These are phyloP conservation scores for Yponomeuta malinellus DNA, from an alignment of 2,888 invertebrate genomes.

Conservation along the genomic window DNA sequence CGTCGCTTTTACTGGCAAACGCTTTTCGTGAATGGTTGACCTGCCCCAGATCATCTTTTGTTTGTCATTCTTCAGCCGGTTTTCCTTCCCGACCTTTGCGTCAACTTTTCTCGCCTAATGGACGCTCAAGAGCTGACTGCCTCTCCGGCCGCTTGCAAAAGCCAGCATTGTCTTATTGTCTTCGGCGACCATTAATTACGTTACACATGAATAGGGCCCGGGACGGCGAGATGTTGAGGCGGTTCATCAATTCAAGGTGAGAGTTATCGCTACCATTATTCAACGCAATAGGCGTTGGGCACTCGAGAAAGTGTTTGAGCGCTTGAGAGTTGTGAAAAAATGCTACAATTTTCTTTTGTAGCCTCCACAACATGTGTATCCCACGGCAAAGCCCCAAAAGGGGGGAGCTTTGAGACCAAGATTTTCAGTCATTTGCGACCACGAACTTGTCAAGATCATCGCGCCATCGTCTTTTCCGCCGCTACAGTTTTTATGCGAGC, in stretches of 20 bases:
- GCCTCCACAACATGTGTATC: no score
- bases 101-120: neutral
- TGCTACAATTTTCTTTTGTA: no score
- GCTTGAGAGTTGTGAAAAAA: neutral
- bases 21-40: no score
- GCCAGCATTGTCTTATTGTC: constrained; percentile 10
- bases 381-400: no score
- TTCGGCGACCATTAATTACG: constrained; percentile 14
- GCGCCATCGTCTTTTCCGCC: no score
- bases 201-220: constrained; percentile 9
- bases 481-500: no score
- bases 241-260: constrained; percentile 9
- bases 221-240: constrained; percentile 1
- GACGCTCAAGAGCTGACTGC: neutral
- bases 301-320: neutral
- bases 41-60: no score
- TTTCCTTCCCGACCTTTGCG: neutral
- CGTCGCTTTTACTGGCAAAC: no score
- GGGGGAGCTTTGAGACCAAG: no score
- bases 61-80: no score
- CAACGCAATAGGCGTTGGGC: neutral
- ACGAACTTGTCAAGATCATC: no score
- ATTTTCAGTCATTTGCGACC: no score
- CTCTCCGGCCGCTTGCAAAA: neutral
- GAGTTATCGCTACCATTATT: constrained; percentile 6